phyloP scores from a whole-genome alignment of 2,113 vertebrate species.

The Paradoxurus hermaphroditus region DNA sequence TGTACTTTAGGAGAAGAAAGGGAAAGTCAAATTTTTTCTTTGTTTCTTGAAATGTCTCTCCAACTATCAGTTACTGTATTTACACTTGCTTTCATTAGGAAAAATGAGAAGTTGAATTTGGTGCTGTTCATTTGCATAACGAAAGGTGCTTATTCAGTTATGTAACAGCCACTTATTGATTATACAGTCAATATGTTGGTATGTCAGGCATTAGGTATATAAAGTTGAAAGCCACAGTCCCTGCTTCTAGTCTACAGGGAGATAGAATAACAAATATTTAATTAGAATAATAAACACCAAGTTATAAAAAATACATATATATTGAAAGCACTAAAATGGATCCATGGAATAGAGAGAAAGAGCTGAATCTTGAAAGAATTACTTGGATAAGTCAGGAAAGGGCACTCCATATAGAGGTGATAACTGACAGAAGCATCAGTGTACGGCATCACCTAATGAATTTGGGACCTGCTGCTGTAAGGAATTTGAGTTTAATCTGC shows the following conservation, averaged over 20 bases:
- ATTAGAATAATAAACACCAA: neutral
- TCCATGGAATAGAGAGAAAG: neutral
- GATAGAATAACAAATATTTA: neutral
- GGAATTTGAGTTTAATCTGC: neutral
- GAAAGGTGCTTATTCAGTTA: neutral
- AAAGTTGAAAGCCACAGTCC: neutral
- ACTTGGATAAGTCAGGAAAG: neutral
- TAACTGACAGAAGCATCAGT: neutral
- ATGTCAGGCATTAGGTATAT: neutral
- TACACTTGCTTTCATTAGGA: neutral
- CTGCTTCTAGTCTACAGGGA: neutral
- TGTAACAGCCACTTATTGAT: neutral
- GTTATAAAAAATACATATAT: neutral
- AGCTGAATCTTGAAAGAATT: neutral
- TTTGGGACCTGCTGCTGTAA: neutral
- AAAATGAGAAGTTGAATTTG: neutral
- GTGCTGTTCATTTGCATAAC: neutral
- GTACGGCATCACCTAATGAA: neutral
- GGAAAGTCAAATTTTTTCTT: neutral
- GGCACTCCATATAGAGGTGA: neutral
- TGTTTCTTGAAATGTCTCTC: constrained; percentile 8
- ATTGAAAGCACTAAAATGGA: neutral
- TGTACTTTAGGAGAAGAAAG: neutral
- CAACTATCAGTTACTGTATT: neutral
- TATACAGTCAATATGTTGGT: neutral